Evolutionary conservation across 2,888 invertebrate genomes (phyloP).

Genomic region (Sceliomorpha sp.): DNA sequence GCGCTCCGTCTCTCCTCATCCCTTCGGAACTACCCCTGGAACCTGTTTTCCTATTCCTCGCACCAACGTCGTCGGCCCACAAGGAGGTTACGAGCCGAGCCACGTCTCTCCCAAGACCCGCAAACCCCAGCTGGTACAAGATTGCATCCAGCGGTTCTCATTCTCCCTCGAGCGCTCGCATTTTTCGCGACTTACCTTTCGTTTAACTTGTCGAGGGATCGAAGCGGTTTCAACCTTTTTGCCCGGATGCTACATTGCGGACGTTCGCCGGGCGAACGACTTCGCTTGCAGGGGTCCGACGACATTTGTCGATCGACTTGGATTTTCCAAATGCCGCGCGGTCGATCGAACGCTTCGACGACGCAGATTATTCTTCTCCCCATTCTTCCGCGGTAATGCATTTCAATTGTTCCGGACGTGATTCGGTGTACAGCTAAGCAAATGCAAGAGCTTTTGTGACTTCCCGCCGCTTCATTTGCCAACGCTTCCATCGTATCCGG

Average conservation of each 20-base stretch:
- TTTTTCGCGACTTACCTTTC: constrained; percentile 9
- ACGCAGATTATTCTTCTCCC: constrained; percentile 1
- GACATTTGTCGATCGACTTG: constrained; percentile 16
- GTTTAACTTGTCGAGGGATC: constrained; percentile 1
- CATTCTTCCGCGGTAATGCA: constrained; percentile 4
- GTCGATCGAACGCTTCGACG: constrained; percentile 3
- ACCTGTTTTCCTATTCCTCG: constrained; percentile 66
- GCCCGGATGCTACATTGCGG: constrained; percentile 3
- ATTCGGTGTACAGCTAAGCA: not conserved
- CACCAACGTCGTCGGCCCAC: constrained; percentile 61
- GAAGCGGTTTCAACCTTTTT: not conserved
- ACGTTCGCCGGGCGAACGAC: constrained; percentile 6
- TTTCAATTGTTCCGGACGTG: constrained; percentile 7
- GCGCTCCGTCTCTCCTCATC: constrained; percentile 24
- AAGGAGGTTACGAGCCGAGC: constrained; percentile 72
- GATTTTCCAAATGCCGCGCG: constrained; percentile 10
- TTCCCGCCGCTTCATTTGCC: too few species aligned
- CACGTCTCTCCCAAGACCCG: constrained; percentile 71
- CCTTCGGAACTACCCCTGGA: constrained; percentile 33
- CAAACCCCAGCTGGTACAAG: constrained; percentile 78
- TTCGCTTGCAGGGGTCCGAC: not conserved
- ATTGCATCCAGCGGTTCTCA: constrained; percentile 78
- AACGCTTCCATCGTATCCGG: not conserved
- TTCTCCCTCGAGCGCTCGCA: constrained; percentile 8
- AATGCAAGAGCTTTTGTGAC: not conserved